A percentile compares a stretch with the other conserved stretches of the same genome.
phyloP scores from a whole-genome alignment of 1,140 invertebrate genomes.

The Sitophilus oryzae region DNA sequence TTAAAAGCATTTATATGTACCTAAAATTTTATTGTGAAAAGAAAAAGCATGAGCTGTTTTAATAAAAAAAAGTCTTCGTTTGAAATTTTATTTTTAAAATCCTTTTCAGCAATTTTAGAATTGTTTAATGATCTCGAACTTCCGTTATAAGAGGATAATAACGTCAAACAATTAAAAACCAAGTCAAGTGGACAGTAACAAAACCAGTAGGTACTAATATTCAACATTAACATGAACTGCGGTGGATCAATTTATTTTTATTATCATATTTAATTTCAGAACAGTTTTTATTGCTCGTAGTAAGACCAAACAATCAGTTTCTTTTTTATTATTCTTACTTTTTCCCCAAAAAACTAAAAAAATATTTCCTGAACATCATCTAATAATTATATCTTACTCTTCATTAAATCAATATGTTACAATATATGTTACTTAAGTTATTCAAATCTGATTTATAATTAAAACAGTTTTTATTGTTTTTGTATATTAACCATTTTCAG shows the following conservation, averaged over 20 bases:
- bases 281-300: neutral
- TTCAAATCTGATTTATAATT: too few relatives aligned
- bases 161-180: conserved; percentile 24
- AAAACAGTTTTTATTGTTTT: too few relatives aligned
- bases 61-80: conserved; percentile 18
- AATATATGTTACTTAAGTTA: too few relatives aligned
- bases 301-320: too few relatives aligned
- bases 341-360: too few relatives aligned
- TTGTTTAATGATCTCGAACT: conserved; percentile 20
- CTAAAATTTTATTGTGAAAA: conserved; percentile 14
- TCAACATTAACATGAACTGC: neutral
- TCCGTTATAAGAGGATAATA: too few relatives aligned
- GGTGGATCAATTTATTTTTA: neutral
- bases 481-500: too few relatives aligned
- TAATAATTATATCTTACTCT: too few relatives aligned
- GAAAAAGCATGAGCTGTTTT: conserved; percentile 17
- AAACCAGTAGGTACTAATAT: conserved; percentile 5
- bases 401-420: too few relatives aligned
- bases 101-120: conserved; percentile 12
- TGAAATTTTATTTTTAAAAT: conserved; percentile 1
- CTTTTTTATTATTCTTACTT: too few relatives aligned
- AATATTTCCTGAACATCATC: too few relatives aligned
- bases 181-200: neutral
- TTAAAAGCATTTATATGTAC: conserved; percentile 12
- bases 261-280: neutral